A percentile compares a stretch with the other conserved stretches of the same genome.
phyloP scores from a whole-genome alignment of 2,797 vertebrate genomes.

The Hippopotamyrus pictus region DNA sequence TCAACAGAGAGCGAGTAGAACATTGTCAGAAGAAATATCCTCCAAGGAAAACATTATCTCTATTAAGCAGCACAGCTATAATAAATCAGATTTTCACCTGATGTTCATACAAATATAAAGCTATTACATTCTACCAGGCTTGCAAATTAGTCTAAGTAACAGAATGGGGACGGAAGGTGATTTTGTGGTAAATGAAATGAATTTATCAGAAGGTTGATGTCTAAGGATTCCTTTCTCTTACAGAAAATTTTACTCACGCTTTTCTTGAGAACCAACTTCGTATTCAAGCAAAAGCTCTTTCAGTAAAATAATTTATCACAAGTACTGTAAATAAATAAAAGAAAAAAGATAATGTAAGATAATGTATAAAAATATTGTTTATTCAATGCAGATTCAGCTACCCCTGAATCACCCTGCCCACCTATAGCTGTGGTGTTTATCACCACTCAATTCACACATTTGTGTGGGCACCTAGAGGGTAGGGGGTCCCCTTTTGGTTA shows the following conservation, averaged over 20 bases:
- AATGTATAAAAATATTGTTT: neutral
- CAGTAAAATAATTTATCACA: neutral
- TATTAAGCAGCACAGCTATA: neutral
- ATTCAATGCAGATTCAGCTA: neutral
- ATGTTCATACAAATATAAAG: conserved; percentile 8
- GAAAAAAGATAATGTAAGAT: neutral
- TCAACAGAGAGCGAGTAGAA: neutral
- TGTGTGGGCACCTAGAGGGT: neutral
- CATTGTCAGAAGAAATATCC: neutral
- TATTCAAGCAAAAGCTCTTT: neutral
- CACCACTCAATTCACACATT: neutral
- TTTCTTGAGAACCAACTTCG: neutral
- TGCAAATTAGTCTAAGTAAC: conserved; percentile 8
- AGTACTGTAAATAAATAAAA: neutral
- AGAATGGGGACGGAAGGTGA: neutral
- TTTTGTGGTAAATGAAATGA: neutral
- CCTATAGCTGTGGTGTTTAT: neutral
- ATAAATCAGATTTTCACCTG: neutral
- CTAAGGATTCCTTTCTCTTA: neutral
- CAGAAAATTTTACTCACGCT: neutral
- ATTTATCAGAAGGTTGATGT: neutral
- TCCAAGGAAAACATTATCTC: neutral
- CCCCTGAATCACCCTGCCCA: neutral
- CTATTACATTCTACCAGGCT: neutral
- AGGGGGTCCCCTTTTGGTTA: neutral